Conservation (phyloP, 2,888 invertebrate genomes). For the Laspeyria flexula region DNA sequence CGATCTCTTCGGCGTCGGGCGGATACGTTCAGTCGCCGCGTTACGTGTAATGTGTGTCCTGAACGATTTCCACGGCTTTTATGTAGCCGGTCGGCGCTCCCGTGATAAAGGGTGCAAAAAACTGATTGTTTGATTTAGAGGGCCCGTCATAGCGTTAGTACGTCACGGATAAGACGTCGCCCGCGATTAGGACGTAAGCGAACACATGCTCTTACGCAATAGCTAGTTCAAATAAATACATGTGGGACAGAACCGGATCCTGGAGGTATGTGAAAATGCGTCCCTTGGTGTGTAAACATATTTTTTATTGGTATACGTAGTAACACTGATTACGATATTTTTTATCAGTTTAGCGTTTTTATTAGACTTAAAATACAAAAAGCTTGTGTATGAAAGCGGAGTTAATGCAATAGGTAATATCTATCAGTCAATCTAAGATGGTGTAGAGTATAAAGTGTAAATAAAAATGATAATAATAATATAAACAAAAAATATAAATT, state of each 20-base stretch:
- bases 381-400: too few species aligned
- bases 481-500: too few species aligned
- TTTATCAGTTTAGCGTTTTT: too few species aligned
- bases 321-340: too few species aligned
- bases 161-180: conserved; percentile 78
- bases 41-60: conserved; percentile 82
- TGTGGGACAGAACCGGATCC: conserved; percentile 75
- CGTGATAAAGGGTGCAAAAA: conserved; percentile 84
- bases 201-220: conserved; percentile 77
- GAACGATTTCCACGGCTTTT: conserved; percentile 83
- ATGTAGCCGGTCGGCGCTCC: conserved; percentile 77
- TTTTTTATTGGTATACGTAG: conserved; percentile 12
- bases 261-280: conserved; percentile 73
- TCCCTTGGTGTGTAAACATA: conserved; percentile 30
- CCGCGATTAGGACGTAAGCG: conserved; percentile 69
- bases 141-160: conserved; percentile 66
- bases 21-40: conserved; percentile 79
- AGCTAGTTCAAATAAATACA: conserved; percentile 80
- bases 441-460: too few species aligned
- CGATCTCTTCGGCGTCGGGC: conserved; percentile 57
- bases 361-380: too few species aligned
- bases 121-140: conserved; percentile 79
- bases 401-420: too few species aligned
- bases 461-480: too few species aligned
- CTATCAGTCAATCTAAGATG: too few species aligned